These are phyloP conservation scores for Sylvia borin DNA, from an alignment of 2,797 vertebrate species.

Conservation along the genomic window DNA sequence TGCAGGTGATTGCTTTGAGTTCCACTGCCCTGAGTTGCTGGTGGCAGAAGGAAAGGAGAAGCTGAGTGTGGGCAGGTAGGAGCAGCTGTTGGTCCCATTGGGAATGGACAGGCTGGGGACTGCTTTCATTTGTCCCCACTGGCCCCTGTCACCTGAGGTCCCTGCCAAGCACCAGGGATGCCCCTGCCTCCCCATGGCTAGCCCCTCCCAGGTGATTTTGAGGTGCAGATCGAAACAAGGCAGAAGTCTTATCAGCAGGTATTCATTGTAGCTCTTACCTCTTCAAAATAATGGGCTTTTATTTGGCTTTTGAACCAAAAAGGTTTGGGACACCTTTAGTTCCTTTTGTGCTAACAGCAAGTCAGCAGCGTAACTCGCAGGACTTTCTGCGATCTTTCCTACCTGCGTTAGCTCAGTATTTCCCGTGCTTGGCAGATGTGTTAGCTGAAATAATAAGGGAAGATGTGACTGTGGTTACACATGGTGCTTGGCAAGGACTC, in stretches of 20 bases:
- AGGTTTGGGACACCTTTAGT: neutral
- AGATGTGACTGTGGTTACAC: constrained; percentile 53
- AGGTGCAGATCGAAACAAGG: neutral
- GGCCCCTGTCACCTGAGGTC: neutral
- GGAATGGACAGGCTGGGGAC: no score
- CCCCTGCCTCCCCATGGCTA: neutral
- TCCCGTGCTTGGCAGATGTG: neutral
- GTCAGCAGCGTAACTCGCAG: fast-evolving
- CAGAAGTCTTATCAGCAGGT: neutral
- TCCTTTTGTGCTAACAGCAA: neutral
- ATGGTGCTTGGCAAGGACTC: constrained; percentile 51
- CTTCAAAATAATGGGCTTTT: neutral
- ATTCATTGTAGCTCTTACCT: neutral
- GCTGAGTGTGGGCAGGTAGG: neutral
- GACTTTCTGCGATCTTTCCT: neutral
- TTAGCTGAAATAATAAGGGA: constrained; percentile 8
- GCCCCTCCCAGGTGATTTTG: neutral
- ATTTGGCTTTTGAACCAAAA: neutral
- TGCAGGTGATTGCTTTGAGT: neutral
- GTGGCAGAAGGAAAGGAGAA: neutral
- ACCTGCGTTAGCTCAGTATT: constrained; percentile 6
- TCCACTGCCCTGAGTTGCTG: fast-evolving
- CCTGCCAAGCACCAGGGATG: neutral
- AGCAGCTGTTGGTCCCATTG: neutral
- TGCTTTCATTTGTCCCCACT: neutral